Percentiles rank a stretch among this genome's conserved stretches.
These are phyloP conservation scores for Hafferia zeledoni DNA, from an alignment of 2,797 vertebrate species.

Conservation along the genomic window DNA sequence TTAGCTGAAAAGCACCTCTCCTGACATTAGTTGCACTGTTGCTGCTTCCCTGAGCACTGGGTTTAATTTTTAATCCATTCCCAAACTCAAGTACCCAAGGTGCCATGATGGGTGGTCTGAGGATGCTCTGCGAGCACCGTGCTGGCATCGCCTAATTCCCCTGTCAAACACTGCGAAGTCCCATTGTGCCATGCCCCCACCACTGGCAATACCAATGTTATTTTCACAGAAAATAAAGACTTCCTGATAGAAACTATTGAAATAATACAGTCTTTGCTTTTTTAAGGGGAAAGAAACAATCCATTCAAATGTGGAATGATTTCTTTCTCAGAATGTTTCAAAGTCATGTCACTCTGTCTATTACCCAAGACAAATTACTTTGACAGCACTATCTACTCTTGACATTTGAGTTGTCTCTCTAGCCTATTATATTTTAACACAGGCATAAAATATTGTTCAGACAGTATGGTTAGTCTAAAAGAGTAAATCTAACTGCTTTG, in stretches of 20 bases:
- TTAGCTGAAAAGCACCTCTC: background rate
- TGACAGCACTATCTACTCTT: constrained; percentile 73
- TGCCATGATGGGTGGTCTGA: background rate
- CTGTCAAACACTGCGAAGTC: background rate
- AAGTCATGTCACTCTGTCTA: constrained; percentile 67
- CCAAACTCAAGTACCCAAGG: background rate
- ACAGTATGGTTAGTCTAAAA: constrained; percentile 71
- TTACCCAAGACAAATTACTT: constrained; percentile 74
- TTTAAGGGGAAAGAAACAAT: constrained; percentile 52
- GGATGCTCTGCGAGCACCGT: background rate
- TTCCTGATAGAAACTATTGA: background rate
- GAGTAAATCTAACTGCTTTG: constrained; percentile 73
- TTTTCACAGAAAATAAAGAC: constrained; percentile 37
- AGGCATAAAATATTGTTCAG: constrained; percentile 75
- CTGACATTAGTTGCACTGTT: background rate
- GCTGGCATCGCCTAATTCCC: background rate
- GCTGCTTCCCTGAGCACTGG: background rate
- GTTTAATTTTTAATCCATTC: background rate
- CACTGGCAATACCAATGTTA: background rate
- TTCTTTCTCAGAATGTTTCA: constrained; percentile 66
- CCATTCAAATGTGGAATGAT: constrained; percentile 44
- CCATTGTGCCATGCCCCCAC: background rate
- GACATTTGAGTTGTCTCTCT: constrained; percentile 71
- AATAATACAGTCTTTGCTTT: constrained; percentile 3
- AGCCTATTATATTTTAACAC: constrained; percentile 71